These are phyloP conservation scores for Catostylus mosaicus DNA, from an alignment of 30 jellyfish, hydroid and myxozoan species.

Conservation along the genomic window DNA sequence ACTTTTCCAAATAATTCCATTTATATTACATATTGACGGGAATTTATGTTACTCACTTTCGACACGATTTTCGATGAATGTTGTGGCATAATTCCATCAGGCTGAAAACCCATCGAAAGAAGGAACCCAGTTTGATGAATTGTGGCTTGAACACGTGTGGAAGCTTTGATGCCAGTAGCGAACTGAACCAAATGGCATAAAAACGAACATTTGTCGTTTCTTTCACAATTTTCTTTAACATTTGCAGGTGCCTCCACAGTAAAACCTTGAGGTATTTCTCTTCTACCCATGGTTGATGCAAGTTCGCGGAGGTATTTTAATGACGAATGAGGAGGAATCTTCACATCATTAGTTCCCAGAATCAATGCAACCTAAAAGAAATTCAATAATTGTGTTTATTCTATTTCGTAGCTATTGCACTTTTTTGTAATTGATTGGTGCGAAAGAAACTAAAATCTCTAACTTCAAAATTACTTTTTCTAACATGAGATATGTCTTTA, in stretches of 20 bases:
- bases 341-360: conserved; percentile 48
- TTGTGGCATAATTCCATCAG: conserved; percentile 50
- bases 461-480: neutral
- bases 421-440: neutral
- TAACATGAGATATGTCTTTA: no score
- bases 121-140: conserved; percentile 32
- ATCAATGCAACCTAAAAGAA: conserved; percentile 51
- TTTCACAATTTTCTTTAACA: conserved; percentile 48
- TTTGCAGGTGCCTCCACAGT: conserved; percentile 58
- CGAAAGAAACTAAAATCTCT: neutral
- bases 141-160: conserved; percentile 26
- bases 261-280: conserved; percentile 37
- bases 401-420: no score
- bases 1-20: no score
- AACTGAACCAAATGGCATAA: conserved; percentile 60
- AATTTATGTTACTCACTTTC: conserved; percentile 36
- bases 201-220: conserved; percentile 60
- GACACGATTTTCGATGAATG: conserved; percentile 20
- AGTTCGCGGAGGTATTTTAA: conserved; percentile 47
- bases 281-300: conserved; percentile 25
- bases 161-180: conserved; percentile 58
- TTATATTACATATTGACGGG: no score
- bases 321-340: conserved; percentile 42
- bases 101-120: conserved; percentile 32
- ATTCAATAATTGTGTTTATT: no score